Percentiles rank a stretch among this genome's conserved stretches.
phyloP scores from a whole-genome alignment of 2,797 vertebrate genomes.

The Brachyrhaphis roseni region DNA sequence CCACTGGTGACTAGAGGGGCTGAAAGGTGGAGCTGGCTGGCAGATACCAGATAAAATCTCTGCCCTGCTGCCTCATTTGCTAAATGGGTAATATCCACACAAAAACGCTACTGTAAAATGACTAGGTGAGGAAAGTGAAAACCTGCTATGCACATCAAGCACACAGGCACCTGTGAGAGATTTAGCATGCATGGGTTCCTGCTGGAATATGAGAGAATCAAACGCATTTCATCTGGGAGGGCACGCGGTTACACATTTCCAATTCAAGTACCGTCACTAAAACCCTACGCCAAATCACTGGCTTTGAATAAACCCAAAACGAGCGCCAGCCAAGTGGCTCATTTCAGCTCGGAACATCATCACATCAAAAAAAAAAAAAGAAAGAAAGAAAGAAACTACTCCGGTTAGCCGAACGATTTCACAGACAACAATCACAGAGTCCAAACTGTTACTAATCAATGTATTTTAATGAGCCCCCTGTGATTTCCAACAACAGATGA shows the following conservation, averaged over 20 bases:
- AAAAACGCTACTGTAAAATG: slow-evolving; percentile 45
- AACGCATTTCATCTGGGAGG: slow-evolving; percentile 48
- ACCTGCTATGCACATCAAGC: slow-evolving; percentile 58
- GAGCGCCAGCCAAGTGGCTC: slow-evolving; percentile 64
- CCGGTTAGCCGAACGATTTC: slow-evolving; percentile 60
- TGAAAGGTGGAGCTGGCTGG: slow-evolving; percentile 53
- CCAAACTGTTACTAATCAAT: slow-evolving; percentile 71
- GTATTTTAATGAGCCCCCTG: slow-evolving; percentile 72
- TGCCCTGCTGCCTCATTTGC: slow-evolving; percentile 58
- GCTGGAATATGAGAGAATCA: slow-evolving; percentile 56
- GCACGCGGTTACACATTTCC: slow-evolving; percentile 57
- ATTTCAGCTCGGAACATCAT: slow-evolving; percentile 59
- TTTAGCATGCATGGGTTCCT: slow-evolving; percentile 51
- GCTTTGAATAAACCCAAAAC: slow-evolving; percentile 64
- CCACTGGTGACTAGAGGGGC: slow-evolving; percentile 48
- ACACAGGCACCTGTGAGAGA: slow-evolving; percentile 67
- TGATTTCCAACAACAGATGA: slow-evolving; percentile 70
- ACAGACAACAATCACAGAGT: slow-evolving; percentile 74
- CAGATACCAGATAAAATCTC: slow-evolving; percentile 54
- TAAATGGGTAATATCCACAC: slow-evolving; percentile 62
- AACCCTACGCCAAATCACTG: slow-evolving; percentile 70
- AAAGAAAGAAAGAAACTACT: slow-evolving; percentile 56
- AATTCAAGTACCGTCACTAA: slow-evolving; percentile 68
- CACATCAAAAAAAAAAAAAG: slow-evolving; percentile 62
- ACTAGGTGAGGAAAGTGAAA: slow-evolving; percentile 55